Evolutionary conservation across 2,797 vertebrate species (phyloP).

Genomic region (Merluccius polli): DNA sequence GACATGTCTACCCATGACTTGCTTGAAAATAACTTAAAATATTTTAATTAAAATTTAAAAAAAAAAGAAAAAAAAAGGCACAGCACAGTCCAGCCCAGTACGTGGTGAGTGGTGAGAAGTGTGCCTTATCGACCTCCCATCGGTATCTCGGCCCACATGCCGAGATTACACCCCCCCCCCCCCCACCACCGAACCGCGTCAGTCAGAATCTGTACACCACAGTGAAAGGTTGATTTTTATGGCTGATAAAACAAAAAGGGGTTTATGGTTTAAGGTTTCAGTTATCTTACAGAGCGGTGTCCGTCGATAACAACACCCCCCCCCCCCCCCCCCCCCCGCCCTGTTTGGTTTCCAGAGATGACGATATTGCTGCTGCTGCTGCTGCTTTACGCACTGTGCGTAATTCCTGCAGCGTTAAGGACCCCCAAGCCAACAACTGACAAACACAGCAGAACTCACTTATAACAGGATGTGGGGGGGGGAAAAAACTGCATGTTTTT

Average conservation of each 20-base stretch:
- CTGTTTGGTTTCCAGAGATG: too few species aligned
- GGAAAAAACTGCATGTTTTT: background rate
- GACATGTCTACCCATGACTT: conserved; percentile 43
- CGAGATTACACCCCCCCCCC: too few species aligned
- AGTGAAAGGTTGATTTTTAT: background rate
- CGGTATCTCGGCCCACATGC: conserved; percentile 32
- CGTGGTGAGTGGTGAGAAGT: conserved; percentile 15
- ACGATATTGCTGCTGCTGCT: too few species aligned
- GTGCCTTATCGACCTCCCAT: conserved; percentile 68
- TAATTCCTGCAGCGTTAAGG: too few species aligned
- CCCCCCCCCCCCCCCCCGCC: too few species aligned
- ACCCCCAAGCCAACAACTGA: background rate
- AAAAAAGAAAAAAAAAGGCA: background rate
- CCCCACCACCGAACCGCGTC: too few species aligned
- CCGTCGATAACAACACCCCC: too few species aligned
- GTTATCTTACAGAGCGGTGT: background rate
- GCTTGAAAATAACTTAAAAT: too few species aligned
- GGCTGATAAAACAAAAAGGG: background rate
- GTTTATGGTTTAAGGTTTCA: background rate
- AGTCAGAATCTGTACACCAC: too few species aligned
- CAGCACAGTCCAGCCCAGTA: background rate
- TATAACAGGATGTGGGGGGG: too few species aligned
- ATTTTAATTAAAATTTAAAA: too few species aligned
- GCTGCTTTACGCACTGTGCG: too few species aligned
- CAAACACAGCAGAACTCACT: background rate